A percentile compares a stretch with the other conserved stretches of the same genome.
Conservation (phyloP, 2,888 invertebrate species). For the Rotaria socialis region DNA sequence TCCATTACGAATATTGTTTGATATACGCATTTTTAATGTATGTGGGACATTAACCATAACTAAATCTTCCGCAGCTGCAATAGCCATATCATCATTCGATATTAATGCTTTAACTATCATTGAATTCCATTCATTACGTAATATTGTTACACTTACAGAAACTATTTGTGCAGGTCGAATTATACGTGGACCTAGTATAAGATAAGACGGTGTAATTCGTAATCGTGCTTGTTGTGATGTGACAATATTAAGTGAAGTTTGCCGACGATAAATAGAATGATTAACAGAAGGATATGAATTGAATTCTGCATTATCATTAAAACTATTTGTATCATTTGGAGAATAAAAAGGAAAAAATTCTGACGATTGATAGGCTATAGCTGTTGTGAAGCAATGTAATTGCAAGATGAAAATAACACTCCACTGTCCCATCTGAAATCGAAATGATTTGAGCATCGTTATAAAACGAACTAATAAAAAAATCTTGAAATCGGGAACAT, state of each 20-base stretch:
- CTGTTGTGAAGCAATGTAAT: background rate
- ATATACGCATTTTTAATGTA: slow-evolving; percentile 42
- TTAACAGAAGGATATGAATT: background rate
- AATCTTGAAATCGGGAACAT: background rate
- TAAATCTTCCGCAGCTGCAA: slow-evolving; percentile 35
- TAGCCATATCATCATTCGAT: slow-evolving; percentile 41
- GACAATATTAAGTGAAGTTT: background rate
- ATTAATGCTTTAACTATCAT: slow-evolving; percentile 44
- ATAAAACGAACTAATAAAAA: background rate
- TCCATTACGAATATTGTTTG: slow-evolving; percentile 37
- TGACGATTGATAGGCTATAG: background rate
- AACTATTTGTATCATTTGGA: background rate
- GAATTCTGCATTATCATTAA: background rate
- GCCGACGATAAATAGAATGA: slow-evolving; percentile 18
- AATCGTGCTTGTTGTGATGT: background rate
- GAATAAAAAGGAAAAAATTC: background rate
- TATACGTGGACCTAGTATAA: slow-evolving; percentile 40
- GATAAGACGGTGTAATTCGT: slow-evolving; percentile 35
- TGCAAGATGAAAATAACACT: background rate
- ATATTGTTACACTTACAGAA: slow-evolving; percentile 39
- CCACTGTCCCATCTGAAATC: background rate
- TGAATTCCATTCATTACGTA: slow-evolving; percentile 40
- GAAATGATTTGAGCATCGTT: background rate
- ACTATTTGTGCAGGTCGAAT: slow-evolving; percentile 45
- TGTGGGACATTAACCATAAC: slow-evolving; percentile 33